Base-by-base conservation (phyloP, 2,888 invertebrate genomes). In the Rhorus exstirpatorius region DNA sequence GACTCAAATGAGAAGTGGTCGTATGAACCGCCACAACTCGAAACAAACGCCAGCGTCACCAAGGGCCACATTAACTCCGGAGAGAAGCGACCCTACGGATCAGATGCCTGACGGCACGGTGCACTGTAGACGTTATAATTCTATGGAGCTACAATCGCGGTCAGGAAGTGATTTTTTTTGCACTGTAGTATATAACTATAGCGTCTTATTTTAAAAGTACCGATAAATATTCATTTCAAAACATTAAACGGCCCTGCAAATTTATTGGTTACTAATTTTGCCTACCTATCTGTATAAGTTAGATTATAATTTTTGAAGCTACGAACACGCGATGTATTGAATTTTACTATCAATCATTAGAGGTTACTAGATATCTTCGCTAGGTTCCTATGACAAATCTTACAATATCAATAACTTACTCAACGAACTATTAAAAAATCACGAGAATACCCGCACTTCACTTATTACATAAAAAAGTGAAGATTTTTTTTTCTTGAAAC, bases 171-270 rank as follows among this genome's bases (percentile, higher is more conserved):
- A 46, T 46, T 46, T 46, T n/a, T 46, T 14, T n/a, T 46, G 46
- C 46, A 46, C 46, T 46, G 46, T 6, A 46, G 46, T n/a, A 46
- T n/a, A n/a, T n/a, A n/a, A n/a, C n/a, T 46, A 46, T n/a, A 46
- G 46, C 46, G 12, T 46, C 12, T n/a, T 46, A 14, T 46, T 12
- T 46, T 46, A 14, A 46, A 46, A 46, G 46, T 46, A 46, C 12
- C 46, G 46, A 46, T 46, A 46, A 46, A 46, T 14, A 46, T 46
- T 46, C 46, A 46, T 46, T 46, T 46, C 46, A 4, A 46, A 46
- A 46, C 12, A 46, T 46, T 46, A 14, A 46, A n/a, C 14, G 46
- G 46, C 46, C 46, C 46, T 46, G 14, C n/a, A 46, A 46, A n/a
- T 46, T 7, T 46, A 14, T n/a, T 46, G 14, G n/a, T n/a, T n/a